phyloP scores from a whole-genome alignment of 23 tunicate genomes.

The Aplidium turbinatum region DNA sequence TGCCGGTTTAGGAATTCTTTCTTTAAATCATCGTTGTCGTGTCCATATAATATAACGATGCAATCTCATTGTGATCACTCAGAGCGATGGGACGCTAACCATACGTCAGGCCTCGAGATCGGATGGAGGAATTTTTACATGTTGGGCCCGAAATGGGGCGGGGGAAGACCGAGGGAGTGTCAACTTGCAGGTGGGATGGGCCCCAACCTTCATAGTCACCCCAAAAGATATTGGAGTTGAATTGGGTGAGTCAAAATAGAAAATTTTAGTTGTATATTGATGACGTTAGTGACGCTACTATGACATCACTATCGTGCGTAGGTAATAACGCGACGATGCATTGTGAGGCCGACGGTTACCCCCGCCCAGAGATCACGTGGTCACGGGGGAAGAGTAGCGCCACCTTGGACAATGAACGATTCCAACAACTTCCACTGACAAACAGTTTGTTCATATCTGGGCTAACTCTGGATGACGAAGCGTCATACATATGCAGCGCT shows the following conservation, averaged over 20 bases:
- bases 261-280: neutral
- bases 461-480: conserved; percentile 63
- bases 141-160: conserved; percentile 66
- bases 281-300: neutral
- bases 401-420: neutral
- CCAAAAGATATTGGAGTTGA: conserved; percentile 74
- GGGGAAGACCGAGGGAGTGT: conserved; percentile 51
- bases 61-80: neutral
- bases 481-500: conserved; percentile 74
- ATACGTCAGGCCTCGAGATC: conserved; percentile 44
- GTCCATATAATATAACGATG: neutral
- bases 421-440: neutral
- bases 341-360: conserved; percentile 86
- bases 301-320: too few relatives aligned
- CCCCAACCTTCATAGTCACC: conserved; percentile 43
- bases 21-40: neutral
- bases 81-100: conserved; percentile 58
- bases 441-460: conserved; percentile 21
- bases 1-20: too few relatives aligned
- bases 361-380: conserved; percentile 77
- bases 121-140: conserved; percentile 61
- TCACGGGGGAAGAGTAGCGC: conserved; percentile 6
- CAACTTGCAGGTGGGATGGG: conserved; percentile 55
- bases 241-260: conserved; percentile 38
- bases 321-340: conserved; percentile 48